phyloP scores from a whole-genome alignment of 92 coral and sea anemone species.

The Siderastrea siderea region DNA sequence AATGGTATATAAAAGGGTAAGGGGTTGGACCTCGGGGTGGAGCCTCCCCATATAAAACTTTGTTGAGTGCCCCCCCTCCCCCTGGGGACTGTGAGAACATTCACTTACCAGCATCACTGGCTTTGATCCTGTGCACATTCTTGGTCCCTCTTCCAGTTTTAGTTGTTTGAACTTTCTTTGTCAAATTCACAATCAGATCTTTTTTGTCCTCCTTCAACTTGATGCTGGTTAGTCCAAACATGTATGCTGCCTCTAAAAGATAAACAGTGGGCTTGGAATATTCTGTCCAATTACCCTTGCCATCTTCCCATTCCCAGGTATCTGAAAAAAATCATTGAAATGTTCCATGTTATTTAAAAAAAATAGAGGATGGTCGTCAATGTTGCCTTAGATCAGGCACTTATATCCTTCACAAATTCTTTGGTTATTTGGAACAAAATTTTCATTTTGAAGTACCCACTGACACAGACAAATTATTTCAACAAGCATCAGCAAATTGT shows the following conservation, averaged over 20 bases:
- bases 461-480: too few relatives aligned
- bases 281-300: slow-evolving; percentile 75
- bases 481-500: too few relatives aligned
- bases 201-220: slow-evolving; percentile 71
- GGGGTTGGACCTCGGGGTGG: too few relatives aligned
- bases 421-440: too few relatives aligned
- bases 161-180: slow-evolving; percentile 73
- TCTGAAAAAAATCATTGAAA: slow-evolving; percentile 36
- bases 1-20: too few relatives aligned
- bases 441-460: too few relatives aligned
- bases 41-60: too few relatives aligned
- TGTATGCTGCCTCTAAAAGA: slow-evolving; percentile 84
- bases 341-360: too few relatives aligned
- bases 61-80: too few relatives aligned
- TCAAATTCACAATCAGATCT: slow-evolving; percentile 72
- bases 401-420: too few relatives aligned
- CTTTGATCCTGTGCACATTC: slow-evolving; percentile 73
- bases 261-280: slow-evolving; percentile 74
- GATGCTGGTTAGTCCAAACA: slow-evolving; percentile 67
- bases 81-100: background rate
- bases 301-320: slow-evolving; percentile 84
- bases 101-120: slow-evolving; percentile 69
- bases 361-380: too few relatives aligned
- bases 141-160: slow-evolving; percentile 62
- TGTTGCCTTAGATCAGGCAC: too few relatives aligned